Percentiles rank a stretch among this genome's conserved stretches.
Conservation (phyloP, 2,797 vertebrate species). For the Odontamblyopus lacepedii region DNA sequence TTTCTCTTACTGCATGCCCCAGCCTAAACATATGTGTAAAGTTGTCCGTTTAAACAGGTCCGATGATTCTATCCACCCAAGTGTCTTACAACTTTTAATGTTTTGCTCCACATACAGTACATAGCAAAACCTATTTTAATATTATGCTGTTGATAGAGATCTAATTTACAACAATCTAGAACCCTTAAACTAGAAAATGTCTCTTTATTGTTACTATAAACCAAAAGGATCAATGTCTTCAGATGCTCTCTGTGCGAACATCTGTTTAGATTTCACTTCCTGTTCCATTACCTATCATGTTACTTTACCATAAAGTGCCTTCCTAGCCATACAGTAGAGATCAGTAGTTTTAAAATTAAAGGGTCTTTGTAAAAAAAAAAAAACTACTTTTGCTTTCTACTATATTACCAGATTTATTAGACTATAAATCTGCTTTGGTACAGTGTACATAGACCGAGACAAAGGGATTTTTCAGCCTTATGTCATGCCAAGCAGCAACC, state of each 20-base stretch:
- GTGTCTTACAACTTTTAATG: neutral
- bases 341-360: too few species aligned
- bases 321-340: too few species aligned
- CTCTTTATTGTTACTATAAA: too few species aligned
- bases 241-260: neutral
- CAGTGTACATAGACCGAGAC: conserved; percentile 31
- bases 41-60: neutral
- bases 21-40: neutral
- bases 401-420: neutral
- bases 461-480: conserved; percentile 54
- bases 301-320: too few species aligned
- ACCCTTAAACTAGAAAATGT: neutral
- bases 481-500: conserved; percentile 59
- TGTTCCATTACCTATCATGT: too few species aligned
- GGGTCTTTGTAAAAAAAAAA: too few species aligned
- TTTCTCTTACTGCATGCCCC: too few species aligned
- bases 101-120: too few species aligned
- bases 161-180: neutral
- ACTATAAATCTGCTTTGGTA: conserved; percentile 17
- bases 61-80: neutral
- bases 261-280: neutral
- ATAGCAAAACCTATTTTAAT: too few species aligned
- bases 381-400: neutral
- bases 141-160: neutral
- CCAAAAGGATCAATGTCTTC: neutral